phyloP scores from a whole-genome alignment of 2,113 vertebrate genomes.

The Colaptes auratus region DNA sequence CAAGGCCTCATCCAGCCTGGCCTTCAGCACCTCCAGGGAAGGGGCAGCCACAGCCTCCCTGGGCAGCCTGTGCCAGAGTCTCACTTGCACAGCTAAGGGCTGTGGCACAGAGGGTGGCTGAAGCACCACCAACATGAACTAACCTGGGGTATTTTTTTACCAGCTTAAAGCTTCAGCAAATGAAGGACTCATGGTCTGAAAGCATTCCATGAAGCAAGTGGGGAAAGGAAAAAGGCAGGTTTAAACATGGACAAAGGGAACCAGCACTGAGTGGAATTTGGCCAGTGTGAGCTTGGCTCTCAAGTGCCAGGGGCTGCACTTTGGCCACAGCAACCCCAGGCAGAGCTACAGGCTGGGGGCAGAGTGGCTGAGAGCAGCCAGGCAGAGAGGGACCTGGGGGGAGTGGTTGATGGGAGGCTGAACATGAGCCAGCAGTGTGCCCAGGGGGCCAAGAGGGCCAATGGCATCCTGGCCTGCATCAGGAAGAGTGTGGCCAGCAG shows the following conservation, averaged over 20 bases:
- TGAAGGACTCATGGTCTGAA: not conserved
- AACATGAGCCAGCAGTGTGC: no score
- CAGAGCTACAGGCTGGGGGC: no score
- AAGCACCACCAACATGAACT: not conserved
- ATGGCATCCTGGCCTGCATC: no score
- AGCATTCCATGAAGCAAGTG: not conserved
- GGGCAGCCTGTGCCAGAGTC: not conserved
- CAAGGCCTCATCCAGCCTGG: no score
- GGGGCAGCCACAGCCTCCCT: not conserved
- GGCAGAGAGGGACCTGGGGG: no score
- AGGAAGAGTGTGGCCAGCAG: no score
- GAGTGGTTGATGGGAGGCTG: no score
- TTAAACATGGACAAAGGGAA: not conserved
- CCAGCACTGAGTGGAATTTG: not conserved
- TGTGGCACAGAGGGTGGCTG: not conserved
- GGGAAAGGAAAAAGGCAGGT: not conserved
- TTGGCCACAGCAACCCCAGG: no score
- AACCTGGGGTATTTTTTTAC: not conserved
- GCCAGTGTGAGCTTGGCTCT: accelerated
- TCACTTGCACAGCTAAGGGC: not conserved
- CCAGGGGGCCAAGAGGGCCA: no score
- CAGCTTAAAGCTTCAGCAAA: not conserved
- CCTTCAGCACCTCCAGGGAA: no score
- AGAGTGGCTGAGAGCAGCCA: no score
- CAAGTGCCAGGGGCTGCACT: no score